These are phyloP conservation scores for Drosophila picticornis DNA, from an alignment of 2,888 invertebrate species.

Conservation along the genomic window DNA sequence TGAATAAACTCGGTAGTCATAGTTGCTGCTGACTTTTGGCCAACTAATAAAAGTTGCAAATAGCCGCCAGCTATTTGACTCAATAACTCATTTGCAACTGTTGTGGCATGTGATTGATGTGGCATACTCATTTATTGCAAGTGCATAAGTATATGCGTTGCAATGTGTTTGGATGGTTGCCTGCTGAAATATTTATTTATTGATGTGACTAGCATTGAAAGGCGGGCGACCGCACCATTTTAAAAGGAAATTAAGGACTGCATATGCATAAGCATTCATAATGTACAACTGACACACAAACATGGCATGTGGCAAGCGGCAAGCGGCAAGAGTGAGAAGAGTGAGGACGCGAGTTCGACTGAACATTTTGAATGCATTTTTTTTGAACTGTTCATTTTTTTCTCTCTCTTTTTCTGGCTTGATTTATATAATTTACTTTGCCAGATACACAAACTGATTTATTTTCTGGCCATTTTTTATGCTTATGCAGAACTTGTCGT, in stretches of 20 bases:
- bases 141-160: neutral
- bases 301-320: conserved; percentile 10
- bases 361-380: neutral
- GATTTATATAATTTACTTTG: conserved; percentile 38
- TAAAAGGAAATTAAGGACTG: conserved; percentile 72
- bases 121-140: conserved; percentile 18
- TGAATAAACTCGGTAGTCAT: conserved; percentile 6
- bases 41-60: conserved; percentile 27
- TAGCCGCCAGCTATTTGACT: conserved; percentile 26
- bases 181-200: conserved; percentile 64
- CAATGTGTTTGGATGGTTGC: neutral
- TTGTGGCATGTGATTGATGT: conserved; percentile 50
- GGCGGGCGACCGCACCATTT: conserved; percentile 59
- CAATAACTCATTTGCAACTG: conserved; percentile 58
- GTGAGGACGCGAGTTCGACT: neutral
- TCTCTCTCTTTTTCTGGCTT: neutral
- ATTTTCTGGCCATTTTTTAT: conserved; percentile 8
- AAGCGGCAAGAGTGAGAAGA: neutral
- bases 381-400: neutral
- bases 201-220: conserved; percentile 68
- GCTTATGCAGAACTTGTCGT: neutral
- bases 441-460: neutral
- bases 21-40: conserved; percentile 34
- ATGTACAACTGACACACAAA: conserved; percentile 21
- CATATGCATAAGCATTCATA: conserved; percentile 41